Evolutionary conservation across 2,797 vertebrate species (phyloP).

Genomic region (Neosilurus hyrtlii): DNA sequence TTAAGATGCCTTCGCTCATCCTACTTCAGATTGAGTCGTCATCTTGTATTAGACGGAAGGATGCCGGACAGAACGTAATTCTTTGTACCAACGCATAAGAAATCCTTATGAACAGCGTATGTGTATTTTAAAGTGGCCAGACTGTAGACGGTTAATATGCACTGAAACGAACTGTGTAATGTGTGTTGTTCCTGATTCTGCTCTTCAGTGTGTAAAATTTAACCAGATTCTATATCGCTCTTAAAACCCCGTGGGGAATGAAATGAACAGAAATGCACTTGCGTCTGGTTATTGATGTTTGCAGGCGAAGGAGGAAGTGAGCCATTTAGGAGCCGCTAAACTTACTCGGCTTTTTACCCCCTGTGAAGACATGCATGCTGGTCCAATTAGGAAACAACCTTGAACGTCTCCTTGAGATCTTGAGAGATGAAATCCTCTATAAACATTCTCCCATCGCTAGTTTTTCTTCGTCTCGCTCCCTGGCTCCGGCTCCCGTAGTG

Average conservation of each 20-base stretch:
- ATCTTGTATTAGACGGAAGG: too few species aligned
- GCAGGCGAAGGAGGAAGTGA: slow-evolving; percentile 49
- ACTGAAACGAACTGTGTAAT: not conserved
- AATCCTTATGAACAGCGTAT: not conserved
- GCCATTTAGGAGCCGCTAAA: slow-evolving; percentile 62
- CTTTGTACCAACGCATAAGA: not conserved
- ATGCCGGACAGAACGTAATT: too few species aligned
- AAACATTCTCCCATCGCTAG: not conserved
- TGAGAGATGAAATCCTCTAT: not conserved
- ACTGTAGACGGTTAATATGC: not conserved
- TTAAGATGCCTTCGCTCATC: too few species aligned
- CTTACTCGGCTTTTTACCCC: slow-evolving; percentile 66
- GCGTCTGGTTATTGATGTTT: slow-evolving; percentile 69
- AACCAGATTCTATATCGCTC: not conserved
- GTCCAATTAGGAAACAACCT: slow-evolving; percentile 61
- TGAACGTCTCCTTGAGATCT: not conserved
- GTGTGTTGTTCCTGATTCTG: not conserved
- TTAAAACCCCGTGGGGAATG: not conserved
- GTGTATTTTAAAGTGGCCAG: not conserved
- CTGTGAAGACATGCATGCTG: slow-evolving; percentile 60
- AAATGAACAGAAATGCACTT: slow-evolving; percentile 58
- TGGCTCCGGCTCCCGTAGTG: not conserved
- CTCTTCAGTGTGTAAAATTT: not conserved
- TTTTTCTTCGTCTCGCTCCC: not conserved
- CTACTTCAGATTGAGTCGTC: too few species aligned